Conservation (phyloP, 2,797 vertebrate genomes). For the Pseudochirops corinnae region DNA sequence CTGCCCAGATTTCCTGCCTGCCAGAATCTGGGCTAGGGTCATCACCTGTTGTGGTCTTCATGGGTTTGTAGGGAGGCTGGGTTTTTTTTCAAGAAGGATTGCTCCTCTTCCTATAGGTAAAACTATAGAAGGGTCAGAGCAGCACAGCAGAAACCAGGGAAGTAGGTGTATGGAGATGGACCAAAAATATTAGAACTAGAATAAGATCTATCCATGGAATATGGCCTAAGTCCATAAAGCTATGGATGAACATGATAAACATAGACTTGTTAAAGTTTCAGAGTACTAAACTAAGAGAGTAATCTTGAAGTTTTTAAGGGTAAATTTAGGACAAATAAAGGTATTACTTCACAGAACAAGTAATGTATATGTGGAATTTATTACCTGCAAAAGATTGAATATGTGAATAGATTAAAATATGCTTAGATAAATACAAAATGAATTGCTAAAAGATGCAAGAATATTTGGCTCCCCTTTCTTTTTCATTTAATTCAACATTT, state of each 20-base stretch:
- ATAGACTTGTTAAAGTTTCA: constrained; percentile 4
- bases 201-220: background rate
- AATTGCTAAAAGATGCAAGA: background rate
- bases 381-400: constrained; percentile 8
- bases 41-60: background rate
- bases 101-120: background rate
- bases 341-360: constrained; percentile 7
- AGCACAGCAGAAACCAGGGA: background rate
- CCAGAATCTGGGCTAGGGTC: background rate
- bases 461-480: background rate
- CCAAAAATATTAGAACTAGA: background rate
- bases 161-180: background rate
- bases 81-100: background rate
- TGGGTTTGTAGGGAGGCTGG: background rate
- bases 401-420: constrained; percentile 22
- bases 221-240: background rate
- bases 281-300: background rate
- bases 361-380: constrained; percentile 6
- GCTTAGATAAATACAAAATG: background rate
- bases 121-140: background rate
- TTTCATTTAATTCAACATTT: background rate
- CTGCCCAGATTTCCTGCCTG: background rate
- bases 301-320: background rate
- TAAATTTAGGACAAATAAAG: background rate
- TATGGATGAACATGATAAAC: constrained; percentile 19